phyloP scores from a whole-genome alignment of 1,140 invertebrate genomes.

The Solenopsis fugax region DNA sequence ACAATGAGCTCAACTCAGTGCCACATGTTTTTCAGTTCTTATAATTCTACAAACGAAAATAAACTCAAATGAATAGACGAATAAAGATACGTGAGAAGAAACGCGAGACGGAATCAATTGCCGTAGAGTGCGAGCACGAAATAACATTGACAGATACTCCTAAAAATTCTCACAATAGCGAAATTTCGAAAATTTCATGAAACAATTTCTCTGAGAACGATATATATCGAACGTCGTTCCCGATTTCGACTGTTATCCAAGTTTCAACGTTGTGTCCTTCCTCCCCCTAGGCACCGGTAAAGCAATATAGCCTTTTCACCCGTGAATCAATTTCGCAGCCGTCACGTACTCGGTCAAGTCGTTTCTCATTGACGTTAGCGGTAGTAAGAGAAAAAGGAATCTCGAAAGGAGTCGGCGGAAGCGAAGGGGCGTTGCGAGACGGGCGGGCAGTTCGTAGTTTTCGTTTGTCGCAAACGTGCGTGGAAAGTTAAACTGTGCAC shows the following conservation, averaged over 20 bases:
- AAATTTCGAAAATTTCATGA: conserved; percentile 37
- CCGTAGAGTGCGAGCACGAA: neutral
- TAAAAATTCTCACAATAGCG: neutral
- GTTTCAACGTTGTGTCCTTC: conserved; percentile 16
- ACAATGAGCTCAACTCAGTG: neutral
- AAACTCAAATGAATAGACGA: neutral
- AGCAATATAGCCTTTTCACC: conserved; percentile 59
- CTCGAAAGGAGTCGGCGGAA: conserved; percentile 21
- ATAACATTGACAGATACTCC: conserved; percentile 2
- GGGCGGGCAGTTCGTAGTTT: conserved; percentile 44
- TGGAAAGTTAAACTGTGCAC: conserved; percentile 52
- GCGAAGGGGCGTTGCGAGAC: conserved; percentile 2
- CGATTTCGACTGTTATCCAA: conserved; percentile 24
- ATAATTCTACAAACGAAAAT: conserved; percentile 6
- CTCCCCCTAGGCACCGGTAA: conserved; percentile 25
- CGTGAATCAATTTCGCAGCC: conserved; percentile 62
- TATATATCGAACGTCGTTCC: neutral
- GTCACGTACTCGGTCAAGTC: conserved; percentile 50
- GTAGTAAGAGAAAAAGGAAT: conserved; percentile 51
- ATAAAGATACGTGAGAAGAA: conserved; percentile 16
- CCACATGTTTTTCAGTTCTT: neutral
- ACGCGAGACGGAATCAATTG: neutral
- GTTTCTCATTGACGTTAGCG: conserved; percentile 45
- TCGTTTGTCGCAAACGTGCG: conserved; percentile 61
- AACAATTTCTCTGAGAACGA: conserved; percentile 20